These are phyloP conservation scores for Moxostoma hubbsi DNA, from an alignment of 2,797 vertebrate genomes.

Conservation along the genomic window DNA sequence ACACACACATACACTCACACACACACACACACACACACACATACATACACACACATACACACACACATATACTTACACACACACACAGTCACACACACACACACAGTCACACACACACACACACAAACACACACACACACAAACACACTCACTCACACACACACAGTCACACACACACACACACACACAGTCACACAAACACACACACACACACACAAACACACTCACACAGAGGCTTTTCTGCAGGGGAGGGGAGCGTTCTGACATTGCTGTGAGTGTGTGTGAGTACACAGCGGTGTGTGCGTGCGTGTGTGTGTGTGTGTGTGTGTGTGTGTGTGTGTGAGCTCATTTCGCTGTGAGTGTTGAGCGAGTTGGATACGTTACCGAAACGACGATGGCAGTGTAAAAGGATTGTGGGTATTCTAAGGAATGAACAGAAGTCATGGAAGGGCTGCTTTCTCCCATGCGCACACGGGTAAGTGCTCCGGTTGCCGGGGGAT, in stretches of 20 bases:
- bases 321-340: slow-evolving; percentile 25
- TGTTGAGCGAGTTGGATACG: slow-evolving; percentile 46
- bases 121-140: slow-evolving; percentile 2
- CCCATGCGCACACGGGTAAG: slow-evolving; percentile 92
- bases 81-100: no score
- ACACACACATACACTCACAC: no score
- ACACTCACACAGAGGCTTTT: slow-evolving; percentile 19
- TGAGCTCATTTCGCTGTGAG: slow-evolving; percentile 47
- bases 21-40: no score
- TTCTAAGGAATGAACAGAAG: slow-evolving; percentile 54
- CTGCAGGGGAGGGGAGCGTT: slow-evolving; percentile 35
- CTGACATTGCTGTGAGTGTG: slow-evolving; percentile 46
- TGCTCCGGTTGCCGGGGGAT: slow-evolving; percentile 51
- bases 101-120: no score
- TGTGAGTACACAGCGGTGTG: neutral
- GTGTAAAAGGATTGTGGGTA: slow-evolving; percentile 51
- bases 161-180: no score
- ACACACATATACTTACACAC: no score
- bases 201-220: slow-evolving; percentile 9
- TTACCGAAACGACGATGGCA: slow-evolving; percentile 49
- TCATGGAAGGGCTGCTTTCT: slow-evolving; percentile 98
- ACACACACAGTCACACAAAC: neutral
- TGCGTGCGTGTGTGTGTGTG: slow-evolving; percentile 20
- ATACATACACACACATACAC: no score
- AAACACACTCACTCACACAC: neutral